Evolutionary conservation across 2,888 invertebrate genomes (phyloP).

Genomic region (Sthenelais limicola): DNA sequence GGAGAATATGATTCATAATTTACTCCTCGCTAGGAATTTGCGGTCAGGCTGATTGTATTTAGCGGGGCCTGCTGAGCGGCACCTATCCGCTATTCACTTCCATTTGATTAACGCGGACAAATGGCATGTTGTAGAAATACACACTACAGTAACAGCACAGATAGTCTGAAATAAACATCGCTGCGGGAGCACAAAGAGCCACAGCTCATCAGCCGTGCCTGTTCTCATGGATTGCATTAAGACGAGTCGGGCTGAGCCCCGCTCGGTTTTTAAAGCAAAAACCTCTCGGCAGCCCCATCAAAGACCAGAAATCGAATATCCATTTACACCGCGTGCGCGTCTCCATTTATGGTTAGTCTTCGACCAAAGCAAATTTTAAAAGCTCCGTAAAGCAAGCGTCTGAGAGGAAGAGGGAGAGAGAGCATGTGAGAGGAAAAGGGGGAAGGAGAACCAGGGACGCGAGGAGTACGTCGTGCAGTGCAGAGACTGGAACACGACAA

Average conservation of each 20-base stretch:
- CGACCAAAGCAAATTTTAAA: constrained; percentile 34
- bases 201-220: not conserved
- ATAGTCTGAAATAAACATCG: constrained; percentile 30
- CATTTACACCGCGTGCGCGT: constrained; percentile 20
- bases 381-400: constrained; percentile 22
- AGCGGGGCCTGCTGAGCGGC: not conserved
- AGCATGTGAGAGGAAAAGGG: not conserved
- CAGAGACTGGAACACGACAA: no score
- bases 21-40: not conserved
- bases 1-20: constrained; percentile 34
- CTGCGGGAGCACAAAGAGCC: constrained; percentile 10
- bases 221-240: constrained; percentile 30
- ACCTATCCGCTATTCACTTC: constrained; percentile 11
- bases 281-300: constrained; percentile 31
- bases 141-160: constrained; percentile 20
- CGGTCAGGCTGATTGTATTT: constrained; percentile 24
- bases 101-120: constrained; percentile 30
- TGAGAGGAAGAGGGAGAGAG: constrained; percentile 7
- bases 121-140: constrained; percentile 29
- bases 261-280: constrained; percentile 29
- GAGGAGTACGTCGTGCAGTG: no score
- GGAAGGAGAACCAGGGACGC: no score
- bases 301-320: constrained; percentile 35
- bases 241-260: not conserved
- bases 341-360: constrained; percentile 36